These are phyloP conservation scores for Sparidentex hasta DNA, from an alignment of 2,797 vertebrate species.

Conservation along the genomic window DNA sequence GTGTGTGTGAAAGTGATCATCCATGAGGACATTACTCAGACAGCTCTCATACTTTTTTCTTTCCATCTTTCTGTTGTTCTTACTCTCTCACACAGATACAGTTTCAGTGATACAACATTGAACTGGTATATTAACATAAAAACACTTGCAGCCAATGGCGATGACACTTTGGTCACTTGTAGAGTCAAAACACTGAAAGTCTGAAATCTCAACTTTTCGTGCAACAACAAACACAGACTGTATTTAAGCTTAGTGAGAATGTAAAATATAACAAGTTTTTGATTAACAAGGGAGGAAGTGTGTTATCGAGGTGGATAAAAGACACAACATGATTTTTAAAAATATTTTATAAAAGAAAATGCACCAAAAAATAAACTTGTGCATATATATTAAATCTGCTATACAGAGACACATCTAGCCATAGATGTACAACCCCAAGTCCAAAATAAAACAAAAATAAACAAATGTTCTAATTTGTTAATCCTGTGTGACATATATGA, in stretches of 20 bases:
- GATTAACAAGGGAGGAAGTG: too few relatives aligned
- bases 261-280: not conserved
- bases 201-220: not conserved
- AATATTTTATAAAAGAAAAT: not conserved
- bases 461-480: too few relatives aligned
- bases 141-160: not conserved
- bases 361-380: not conserved
- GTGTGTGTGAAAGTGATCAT: constrained; percentile 23
- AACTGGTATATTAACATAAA: not conserved
- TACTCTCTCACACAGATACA: too few relatives aligned
- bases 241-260: not conserved
- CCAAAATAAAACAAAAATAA: too few relatives aligned
- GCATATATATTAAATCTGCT: not conserved
- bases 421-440: too few relatives aligned
- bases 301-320: not conserved
- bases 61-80: constrained; percentile 26
- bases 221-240: not conserved
- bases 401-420: too few relatives aligned
- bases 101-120: not conserved
- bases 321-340: not conserved
- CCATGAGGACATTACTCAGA: constrained; percentile 37
- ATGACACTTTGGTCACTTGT: not conserved
- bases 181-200: not conserved
- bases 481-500: too few relatives aligned
- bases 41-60: constrained; percentile 33